Evolutionary conservation across 2,888 invertebrate species (phyloP), one percentile per base, ranked within the genome.

Genomic region (Magallana nippona): DNA sequence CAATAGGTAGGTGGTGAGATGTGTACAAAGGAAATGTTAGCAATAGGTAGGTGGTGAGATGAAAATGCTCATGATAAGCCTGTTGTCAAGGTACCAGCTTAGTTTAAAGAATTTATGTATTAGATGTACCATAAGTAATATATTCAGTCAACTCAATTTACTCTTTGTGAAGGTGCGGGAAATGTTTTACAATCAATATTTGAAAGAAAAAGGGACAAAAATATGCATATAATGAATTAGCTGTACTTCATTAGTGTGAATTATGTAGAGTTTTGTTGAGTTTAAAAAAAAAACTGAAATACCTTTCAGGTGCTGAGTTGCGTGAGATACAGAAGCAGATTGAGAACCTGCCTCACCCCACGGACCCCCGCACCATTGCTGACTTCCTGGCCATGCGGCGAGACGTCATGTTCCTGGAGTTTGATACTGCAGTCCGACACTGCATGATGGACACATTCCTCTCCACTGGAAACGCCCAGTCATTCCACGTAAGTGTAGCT

Each of bases 311-410:
- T 80, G 90, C 93, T 71, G 94, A 94, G 58, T 87, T 94, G 60
- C 88, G 93, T 78, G 94, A 94, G 81, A 92, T 94, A 63, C 94
- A 94, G 89, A 92, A 91, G 83, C 94, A 94, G 89, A 91, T 94
- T 2, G 90, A 93, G 82, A 89, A 91, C 79, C 88, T 94, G 62
- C 83, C 87, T 1, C 85, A 89, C 63, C 91, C 91, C 5, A 91
- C 90, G 11, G 89, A 92, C 81, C 93, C 93, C 17, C 86, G 88
- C 56, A 60, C 86, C 19, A 92, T 94, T 17, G 89, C 90, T 58
- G 90, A 92, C 62, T 91, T 94, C 83, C 90, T 94, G 86, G 87
- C 87, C 8, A 81, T 92, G 13, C 85, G 93, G 58, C 90, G 94
- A 22, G 92, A 94, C 80, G 93, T 94, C 84, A 93, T 94, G 92